Evolutionary conservation across 2,888 invertebrate species (phyloP), one percentile per base, ranked within the genome.

Genomic region (Xestia sexstrigata): DNA sequence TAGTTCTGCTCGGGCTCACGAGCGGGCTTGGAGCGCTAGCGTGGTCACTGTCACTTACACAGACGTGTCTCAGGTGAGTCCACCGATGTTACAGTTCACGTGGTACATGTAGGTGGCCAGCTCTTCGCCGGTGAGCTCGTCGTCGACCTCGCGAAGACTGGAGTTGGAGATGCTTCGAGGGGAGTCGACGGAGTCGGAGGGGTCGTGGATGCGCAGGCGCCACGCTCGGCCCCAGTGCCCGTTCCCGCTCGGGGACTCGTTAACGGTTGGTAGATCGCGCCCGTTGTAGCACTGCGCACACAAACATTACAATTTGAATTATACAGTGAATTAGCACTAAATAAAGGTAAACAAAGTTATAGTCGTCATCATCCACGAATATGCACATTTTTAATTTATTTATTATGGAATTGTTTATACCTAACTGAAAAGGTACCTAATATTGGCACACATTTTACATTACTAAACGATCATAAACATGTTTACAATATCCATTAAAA

Each of bases 121-220:
- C 91, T 98, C 98, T 71, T 97, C 97, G 15, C 97, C 97, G 17
- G 97, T 97, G 87, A 97, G 97, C 86, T 98, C 98, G 55, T 97
- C 97, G 88, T 98, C 98, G 82, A 98, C 95, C 91, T 98, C 98
- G 74, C 98, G 97, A n/a, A 98, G 96, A 89, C 98, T 98, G 77
- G 98, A 98, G 94, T 98, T 98, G 92, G 98, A 98, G 89, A 98
- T 98, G 79, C 97, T 97, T 58, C 97, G 96, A 66, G 96, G 95
- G 39, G 97, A 97, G 69, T 95, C 97, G 84, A 94, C 93, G 70
- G 97, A 95, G 89, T 95, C 95, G 0, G 96, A 95, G 35, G 90
- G 91, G 49, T 95, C 94, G 90, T 89, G 92, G 85, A 89, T 81
- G 3, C 93, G 91, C 6, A 91, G 91, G 20, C 93, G 89, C 91